Base-by-base conservation (phyloP, 2,888 invertebrate species). In the Pterobdella sp. region DNA sequence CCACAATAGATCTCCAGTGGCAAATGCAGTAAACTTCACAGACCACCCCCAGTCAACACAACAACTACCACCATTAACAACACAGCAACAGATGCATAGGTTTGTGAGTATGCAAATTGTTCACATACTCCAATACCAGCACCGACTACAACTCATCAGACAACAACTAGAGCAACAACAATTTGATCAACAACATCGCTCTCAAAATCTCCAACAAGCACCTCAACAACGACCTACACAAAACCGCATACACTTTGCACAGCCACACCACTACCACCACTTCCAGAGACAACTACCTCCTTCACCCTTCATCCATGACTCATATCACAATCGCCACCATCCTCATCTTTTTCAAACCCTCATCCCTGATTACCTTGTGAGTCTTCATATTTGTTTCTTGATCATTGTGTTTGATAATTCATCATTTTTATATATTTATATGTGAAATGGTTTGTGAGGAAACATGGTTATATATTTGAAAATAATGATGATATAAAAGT, bases 51-150 rank as follows among this genome's bases (percentile, higher is more conserved):
- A 7, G 26, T 56, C 60, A n/a, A 22, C 18, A 42, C 49, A 42
- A 42, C 49, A 42, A 42, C 49, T 14, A 56, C 60, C 18, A 56
- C 60, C 18, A 4, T 56, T 26, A 56, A 56, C 7, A 22, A 14
- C 60, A 56, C 60, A 56, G 60, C 60, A 56, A 56, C 60, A 56
- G 60, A 56, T 56, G 60, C 60, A 56, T n/a, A 4, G 60, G n/a
- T 56, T 56, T 56, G 60, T 56, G 4, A 56, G 60, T n/a, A 56
- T 56, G 60, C 60, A 56, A 4, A 56, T 56, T 18, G 60, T 56
- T 4, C 60, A 56, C 60, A 56, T 56, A 4, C 60, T 56, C n/a
- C 60, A 56, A n/a, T 56, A 56, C n/a, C 60, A 56, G n/a, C 60
- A 56, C 3, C 60, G n/a, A n/a, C n/a, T 56, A 26, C 60, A 56